Evolutionary conservation across 1,140 invertebrate species (phyloP), one percentile per base, ranked within the genome.

Genomic region (Littorina saxatilis): DNA sequence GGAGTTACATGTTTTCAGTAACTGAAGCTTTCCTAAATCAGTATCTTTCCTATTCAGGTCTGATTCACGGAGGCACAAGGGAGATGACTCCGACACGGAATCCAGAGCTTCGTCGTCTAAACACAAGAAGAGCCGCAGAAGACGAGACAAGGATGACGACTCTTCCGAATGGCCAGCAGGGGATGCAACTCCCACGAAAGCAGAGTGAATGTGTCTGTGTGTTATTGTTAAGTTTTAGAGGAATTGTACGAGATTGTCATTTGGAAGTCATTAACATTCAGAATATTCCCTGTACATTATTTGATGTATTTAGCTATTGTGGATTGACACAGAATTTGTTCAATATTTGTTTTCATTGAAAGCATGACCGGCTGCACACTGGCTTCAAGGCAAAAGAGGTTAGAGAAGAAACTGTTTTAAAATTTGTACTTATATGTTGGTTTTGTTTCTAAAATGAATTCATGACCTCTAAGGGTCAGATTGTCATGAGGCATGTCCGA

Each of bases 61-160:
- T 50, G 40, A 79, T n/a, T 82, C 52, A 52, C 73, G 83, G 55
- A 80, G 82, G 20, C 81, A 85, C 39, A 68, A 68, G 35, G 84
- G 85, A 58, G 84, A 87, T 40, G 84, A 87, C 52, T 80, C 83
- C 47, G 85, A 86, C 43, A 79, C 82, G 39, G 84, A 85, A 52
- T 75, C 78, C 37, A 70, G 61, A 50, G 50, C 78, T 11, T 68
- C 66, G 35, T 68, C 66, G 35, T 82, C 82, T 66, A 87, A 85
- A 79, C 86, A 87, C 68, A 87, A 87, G 63, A 87, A 85, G 73
- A 85, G 82, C 27, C 83, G 61, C 73, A 79, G 39, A 82, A 87
- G 80, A 55, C 81, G 43, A 47, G 81, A 83, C 2, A 78, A 82
- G 29, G 84, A 87, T 55, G 84, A 86, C 5, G 85, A 86, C 27